phyloP scores from a whole-genome alignment of 1,140 invertebrate genomes.

The Drosophila persimilis region DNA sequence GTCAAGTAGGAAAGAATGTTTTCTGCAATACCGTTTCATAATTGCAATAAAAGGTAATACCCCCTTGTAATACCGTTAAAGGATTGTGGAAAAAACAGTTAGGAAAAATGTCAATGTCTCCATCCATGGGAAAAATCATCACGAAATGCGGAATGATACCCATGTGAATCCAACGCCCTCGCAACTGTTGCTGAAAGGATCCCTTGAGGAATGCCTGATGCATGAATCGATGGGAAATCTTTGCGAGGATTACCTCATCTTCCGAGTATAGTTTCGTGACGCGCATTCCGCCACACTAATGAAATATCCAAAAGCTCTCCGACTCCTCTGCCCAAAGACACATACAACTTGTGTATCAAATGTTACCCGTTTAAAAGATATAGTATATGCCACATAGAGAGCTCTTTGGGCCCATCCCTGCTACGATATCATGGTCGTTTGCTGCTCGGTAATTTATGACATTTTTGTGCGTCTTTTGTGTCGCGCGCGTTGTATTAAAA shows the following conservation, averaged over 20 bases:
- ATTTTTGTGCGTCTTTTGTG: slow-evolving; percentile 82
- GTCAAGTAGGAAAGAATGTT: slow-evolving; percentile 54
- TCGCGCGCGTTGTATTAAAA: slow-evolving; percentile 73
- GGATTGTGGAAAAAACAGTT: slow-evolving; percentile 59
- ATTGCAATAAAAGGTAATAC: slow-evolving; percentile 50
- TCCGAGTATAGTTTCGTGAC: slow-evolving; percentile 25
- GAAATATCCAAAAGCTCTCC: slow-evolving; percentile 6
- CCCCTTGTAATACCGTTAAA: slow-evolving; percentile 54
- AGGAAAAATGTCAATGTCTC: slow-evolving; percentile 1
- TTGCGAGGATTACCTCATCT: slow-evolving; percentile 32
- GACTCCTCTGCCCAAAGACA: slow-evolving; percentile 10
- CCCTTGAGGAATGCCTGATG: background rate
- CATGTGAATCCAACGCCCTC: slow-evolving; percentile 41
- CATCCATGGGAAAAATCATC: slow-evolving; percentile 20
- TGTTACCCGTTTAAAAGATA: slow-evolving; percentile 43
- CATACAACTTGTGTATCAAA: slow-evolving; percentile 54
- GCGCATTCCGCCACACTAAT: slow-evolving; percentile 23
- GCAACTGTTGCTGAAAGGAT: slow-evolving; percentile 26
- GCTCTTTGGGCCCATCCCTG: slow-evolving; percentile 60
- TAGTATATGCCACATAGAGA: slow-evolving; percentile 48
- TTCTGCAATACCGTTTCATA: slow-evolving; percentile 65
- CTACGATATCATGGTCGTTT: slow-evolving; percentile 61
- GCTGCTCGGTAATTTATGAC: slow-evolving; percentile 74
- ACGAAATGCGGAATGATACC: slow-evolving; percentile 25
- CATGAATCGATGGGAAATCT: slow-evolving; percentile 25